phyloP scores from a whole-genome alignment of 2,888 invertebrate species.

The Eristalis arbustorum region DNA sequence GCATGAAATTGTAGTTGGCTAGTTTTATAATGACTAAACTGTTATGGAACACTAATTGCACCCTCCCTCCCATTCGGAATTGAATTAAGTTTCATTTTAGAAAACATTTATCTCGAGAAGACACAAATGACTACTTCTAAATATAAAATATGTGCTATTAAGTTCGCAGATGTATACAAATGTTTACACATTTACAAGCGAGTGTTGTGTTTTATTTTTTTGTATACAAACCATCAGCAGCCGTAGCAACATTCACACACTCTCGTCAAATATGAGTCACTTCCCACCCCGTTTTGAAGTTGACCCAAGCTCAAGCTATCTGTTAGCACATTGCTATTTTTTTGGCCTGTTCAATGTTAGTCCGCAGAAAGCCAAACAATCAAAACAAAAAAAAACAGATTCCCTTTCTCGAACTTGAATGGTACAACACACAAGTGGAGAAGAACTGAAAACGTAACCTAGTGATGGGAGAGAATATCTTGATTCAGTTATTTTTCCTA shows the following conservation, averaged over 20 bases:
- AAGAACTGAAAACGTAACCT: conserved; percentile 19
- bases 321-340: background rate
- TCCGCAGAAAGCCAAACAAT: background rate
- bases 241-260: background rate
- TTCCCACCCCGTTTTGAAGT: background rate
- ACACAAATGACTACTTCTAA: background rate
- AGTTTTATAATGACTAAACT: conserved; percentile 1
- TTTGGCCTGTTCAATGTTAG: conserved; percentile 4
- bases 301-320: background rate
- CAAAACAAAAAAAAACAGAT: conserved; percentile 2
- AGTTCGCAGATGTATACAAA: background rate
- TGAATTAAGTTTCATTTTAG: conserved; percentile 35
- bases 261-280: background rate
- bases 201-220: too few species aligned
- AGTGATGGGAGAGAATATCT: conserved; percentile 21
- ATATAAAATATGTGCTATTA: background rate
- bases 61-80: background rate
- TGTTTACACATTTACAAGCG: background rate
- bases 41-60: conserved; percentile 27
- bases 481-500: conserved; percentile 24
- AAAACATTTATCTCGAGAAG: background rate
- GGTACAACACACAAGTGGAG: background rate
- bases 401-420: conserved; percentile 10
- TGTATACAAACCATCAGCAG: background rate
- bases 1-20: background rate